Evolutionary conservation across 2,797 vertebrate genomes (phyloP).

Genomic region (Gallirallus australis): DNA sequence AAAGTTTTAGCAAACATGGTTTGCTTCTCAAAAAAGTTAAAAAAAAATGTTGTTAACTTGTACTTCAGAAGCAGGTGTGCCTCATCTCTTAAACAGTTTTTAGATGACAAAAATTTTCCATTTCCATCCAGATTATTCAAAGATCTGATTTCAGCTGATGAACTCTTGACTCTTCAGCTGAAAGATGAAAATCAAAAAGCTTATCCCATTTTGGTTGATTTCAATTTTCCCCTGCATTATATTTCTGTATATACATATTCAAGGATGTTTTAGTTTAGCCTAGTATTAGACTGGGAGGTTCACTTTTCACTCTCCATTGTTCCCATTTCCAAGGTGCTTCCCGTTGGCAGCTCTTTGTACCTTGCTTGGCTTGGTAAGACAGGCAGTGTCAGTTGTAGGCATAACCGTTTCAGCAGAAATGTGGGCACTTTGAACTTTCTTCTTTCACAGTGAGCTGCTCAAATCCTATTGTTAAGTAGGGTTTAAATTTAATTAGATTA

Average conservation of each 20-base stretch:
- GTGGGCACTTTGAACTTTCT: background rate
- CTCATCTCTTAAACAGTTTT: background rate
- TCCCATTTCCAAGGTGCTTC: background rate
- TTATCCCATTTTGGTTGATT: background rate
- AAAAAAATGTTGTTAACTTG: background rate
- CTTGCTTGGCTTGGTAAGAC: background rate
- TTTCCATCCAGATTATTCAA: background rate
- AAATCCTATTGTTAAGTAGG: background rate
- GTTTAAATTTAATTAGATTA: background rate
- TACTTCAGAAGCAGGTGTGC: background rate
- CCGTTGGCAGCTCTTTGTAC: background rate
- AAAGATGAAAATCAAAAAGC: background rate
- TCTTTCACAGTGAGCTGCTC: background rate
- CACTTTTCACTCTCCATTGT: background rate
- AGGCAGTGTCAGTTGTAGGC: background rate
- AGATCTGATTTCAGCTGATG: background rate
- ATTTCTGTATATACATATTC: rapidly evolving
- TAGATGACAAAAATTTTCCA: background rate
- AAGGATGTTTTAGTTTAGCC: background rate
- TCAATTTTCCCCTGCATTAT: background rate
- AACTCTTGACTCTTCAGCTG: background rate
- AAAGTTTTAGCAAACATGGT: background rate
- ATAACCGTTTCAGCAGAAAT: background rate
- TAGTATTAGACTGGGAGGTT: background rate
- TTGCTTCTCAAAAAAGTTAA: background rate